Evolutionary conservation across 2,888 invertebrate species (phyloP), one percentile per base, ranked within the genome.

Genomic region (Eupithecia subfuscata): DNA sequence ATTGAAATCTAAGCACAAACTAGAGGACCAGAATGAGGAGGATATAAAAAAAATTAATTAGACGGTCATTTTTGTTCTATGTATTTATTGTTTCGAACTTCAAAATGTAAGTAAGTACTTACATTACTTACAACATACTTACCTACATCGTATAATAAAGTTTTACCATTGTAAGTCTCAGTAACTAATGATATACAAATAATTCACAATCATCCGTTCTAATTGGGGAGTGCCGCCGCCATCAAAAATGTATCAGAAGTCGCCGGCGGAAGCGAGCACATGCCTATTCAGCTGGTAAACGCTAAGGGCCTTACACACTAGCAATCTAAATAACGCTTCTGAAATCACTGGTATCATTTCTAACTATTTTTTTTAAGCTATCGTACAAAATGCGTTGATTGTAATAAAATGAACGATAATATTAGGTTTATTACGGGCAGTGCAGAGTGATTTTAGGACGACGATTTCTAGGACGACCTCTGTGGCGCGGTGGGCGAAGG

Each of bases 141-240:
- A 40, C 40, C 7, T 40, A 40, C 40, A 40, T 40, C 11, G 30
- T 63, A 63, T 25, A 65, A 18, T 63, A 34, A 40, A 43, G 25
- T 22, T 2, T 45, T 45, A 12, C 68, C 22, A 68, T 68, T 68
- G 68, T 69, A 63, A 48, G n/a, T 34, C 56, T 83, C 79, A 85
- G 85, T 85, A 85, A 88, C 84, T 86, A 84, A 85, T 81, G 79
- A 83, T 82, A 80, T 80, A 84, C 81, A 84, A 89, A 90, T 89
- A 86, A 88, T 88, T 84, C 86, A 86, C 76, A 88, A 89, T 93
- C 92, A 93, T 89, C 86, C 85, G 83, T 80, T 82, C 85, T 93
- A 92, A 92, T 93, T 92, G 90, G 77, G 85, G 80, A 82, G 83
- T 65, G 70, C 84, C 82, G 70, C 84, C 82, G 78, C 82, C 80